Evolutionary conservation across 2,113 vertebrate species (phyloP).

Genomic region (Isichthys henryi): DNA sequence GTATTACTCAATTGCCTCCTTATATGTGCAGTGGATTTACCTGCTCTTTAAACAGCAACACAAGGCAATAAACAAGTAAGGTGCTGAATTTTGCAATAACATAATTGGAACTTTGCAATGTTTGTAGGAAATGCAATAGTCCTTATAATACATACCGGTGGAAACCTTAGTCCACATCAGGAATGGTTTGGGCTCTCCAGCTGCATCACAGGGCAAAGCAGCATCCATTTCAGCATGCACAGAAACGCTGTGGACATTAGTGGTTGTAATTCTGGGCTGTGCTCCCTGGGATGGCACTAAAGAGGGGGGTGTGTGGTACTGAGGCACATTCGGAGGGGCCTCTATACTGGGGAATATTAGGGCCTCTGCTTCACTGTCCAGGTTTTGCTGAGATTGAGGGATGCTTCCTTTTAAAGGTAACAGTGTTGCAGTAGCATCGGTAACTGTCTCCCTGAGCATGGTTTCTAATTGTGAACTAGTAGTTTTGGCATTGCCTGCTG

Average conservation of each 20-base stretch:
- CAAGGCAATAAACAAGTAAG: background rate
- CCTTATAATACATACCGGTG: conserved; percentile 63
- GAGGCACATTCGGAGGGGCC: conserved; percentile 27
- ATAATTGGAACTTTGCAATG: background rate
- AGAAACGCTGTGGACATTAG: conserved; percentile 51
- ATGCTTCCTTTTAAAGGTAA: background rate
- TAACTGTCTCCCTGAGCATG: conserved; percentile 3
- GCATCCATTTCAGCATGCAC: conserved; percentile 66
- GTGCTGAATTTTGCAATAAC: background rate
- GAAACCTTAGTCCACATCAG: conserved; percentile 81
- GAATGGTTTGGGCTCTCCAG: conserved; percentile 70
- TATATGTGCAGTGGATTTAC: background rate
- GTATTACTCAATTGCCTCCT: background rate
- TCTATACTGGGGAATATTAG: conserved; percentile 25
- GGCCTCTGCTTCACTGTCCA: conserved; percentile 28
- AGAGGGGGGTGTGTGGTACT: conserved; percentile 31
- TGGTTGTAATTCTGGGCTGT: conserved; percentile 63
- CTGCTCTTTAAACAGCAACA: background rate
- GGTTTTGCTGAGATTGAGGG: background rate
- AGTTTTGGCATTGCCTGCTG: conserved; percentile 16
- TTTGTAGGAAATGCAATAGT: background rate
- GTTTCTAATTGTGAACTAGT: conserved; percentile 26
- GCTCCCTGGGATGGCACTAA: conserved; percentile 40
- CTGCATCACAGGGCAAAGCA: conserved; percentile 68
- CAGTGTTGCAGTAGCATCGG: conserved; percentile 21